Evolutionary conservation across 2,113 vertebrate genomes (phyloP).

Genomic region (Protobothrops mucrosquamatus): DNA sequence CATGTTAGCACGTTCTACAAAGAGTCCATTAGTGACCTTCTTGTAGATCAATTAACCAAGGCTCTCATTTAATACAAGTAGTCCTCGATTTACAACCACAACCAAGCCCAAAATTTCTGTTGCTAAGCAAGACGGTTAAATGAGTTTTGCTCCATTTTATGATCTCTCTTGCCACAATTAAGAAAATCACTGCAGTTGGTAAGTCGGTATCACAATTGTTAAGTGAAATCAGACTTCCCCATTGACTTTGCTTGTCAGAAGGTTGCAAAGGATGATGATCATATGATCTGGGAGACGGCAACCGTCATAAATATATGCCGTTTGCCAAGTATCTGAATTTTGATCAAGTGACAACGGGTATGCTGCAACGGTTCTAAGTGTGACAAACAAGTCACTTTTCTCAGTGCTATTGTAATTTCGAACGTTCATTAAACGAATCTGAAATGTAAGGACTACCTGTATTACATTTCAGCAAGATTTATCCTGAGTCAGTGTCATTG

Average conservation of each 20-base stretch:
- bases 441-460: no score
- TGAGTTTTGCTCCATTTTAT: not conserved
- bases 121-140: not conserved
- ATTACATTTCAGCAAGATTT: not conserved
- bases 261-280: no score
- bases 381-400: no score
- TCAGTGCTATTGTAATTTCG: no score
- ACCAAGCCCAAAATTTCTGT: not conserved
- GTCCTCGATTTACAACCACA: not conserved
- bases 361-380: no score
- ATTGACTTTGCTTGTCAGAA: not conserved
- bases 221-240: not conserved
- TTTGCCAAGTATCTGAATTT: no score
- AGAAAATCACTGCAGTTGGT: fast-evolving
- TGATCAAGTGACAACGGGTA: no score
- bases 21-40: not conserved
- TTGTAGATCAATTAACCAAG: not conserved
- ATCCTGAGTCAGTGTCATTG: not conserved
- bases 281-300: no score
- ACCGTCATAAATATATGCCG: no score
- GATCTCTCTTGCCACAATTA: not conserved
- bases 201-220: not conserved
- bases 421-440: no score
- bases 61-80: not conserved
- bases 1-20: not conserved